Evolutionary conservation across 2,113 vertebrate genomes (phyloP).

Genomic region (Nothocercus julius): DNA sequence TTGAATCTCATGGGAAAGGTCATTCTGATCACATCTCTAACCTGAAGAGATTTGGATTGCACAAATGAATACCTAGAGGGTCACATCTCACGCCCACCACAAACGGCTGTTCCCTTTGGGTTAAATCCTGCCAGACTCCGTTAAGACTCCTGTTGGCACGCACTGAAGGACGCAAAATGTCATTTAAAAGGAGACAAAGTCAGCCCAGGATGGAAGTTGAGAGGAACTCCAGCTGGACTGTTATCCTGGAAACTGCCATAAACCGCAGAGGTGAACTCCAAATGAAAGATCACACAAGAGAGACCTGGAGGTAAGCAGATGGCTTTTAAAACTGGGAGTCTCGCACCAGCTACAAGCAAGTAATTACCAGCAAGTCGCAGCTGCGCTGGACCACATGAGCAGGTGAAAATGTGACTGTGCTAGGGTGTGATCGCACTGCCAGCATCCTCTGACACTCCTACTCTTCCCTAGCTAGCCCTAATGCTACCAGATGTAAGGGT

Average conservation of each 20-base stretch:
- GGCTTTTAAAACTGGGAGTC: constrained; percentile 51
- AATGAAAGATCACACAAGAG: constrained; percentile 38
- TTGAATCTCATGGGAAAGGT: constrained; percentile 37
- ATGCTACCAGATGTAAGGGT: background rate
- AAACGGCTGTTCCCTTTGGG: background rate
- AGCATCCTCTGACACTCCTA: constrained; percentile 47
- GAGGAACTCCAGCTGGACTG: background rate
- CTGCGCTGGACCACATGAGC: constrained; percentile 52
- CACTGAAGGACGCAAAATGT: background rate
- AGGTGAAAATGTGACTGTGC: constrained; percentile 70
- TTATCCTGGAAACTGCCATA: background rate
- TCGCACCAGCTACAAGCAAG: constrained; percentile 44
- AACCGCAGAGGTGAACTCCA: constrained; percentile 39
- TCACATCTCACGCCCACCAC: background rate
- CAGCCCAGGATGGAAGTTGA: background rate
- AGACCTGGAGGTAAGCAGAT: constrained; percentile 44
- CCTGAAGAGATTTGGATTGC: background rate
- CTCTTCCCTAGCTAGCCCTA: constrained; percentile 25
- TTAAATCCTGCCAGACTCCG: background rate
- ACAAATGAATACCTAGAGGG: background rate
- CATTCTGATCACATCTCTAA: constrained; percentile 21
- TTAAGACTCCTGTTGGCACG: background rate
- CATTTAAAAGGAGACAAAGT: constrained; percentile 13
- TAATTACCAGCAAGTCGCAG: constrained; percentile 69
- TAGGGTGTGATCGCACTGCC: constrained; percentile 50